Evolutionary conservation across 2,113 vertebrate species (phyloP), one percentile per base, ranked within the genome.

Genomic region (Periophthalmodon schlosseri): DNA sequence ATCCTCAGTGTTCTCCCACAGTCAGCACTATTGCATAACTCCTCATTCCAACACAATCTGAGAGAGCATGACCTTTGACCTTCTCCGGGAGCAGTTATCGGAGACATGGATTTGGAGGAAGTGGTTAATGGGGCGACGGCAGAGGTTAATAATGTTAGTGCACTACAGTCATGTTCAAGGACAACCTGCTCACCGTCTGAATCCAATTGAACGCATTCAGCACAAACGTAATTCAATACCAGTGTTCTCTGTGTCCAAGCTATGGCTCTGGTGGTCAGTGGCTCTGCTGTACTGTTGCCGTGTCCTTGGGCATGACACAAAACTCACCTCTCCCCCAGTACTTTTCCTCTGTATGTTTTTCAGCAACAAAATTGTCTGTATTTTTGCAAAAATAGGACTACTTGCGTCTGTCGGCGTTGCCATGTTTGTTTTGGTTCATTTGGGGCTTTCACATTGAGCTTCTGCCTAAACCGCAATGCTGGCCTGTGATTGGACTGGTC

Each of bases 111-210:
- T 78, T 78, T 78, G 33, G n/a, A 69, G 16, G 18, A 76, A 76
- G 69, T 39, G 67, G 56, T 70, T 80, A 75, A 76, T 50, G 46
- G 63, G 63, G 57, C 12, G 54, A 78, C 49, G 14, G 9, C 15
- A 46, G 64, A 77, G 74, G 76, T 75, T 82, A 82, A 82, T 77
- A 77, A 73, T 75, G 82, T 82, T 72, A 77, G 71, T 34, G 72
- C 69, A 54, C 52, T 69, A 23, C 60, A 79, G 60, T 58, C 72
- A 54, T 60, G 52, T 44, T 77, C 54, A 75, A 82, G 74, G 72
- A 73, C 71, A 54, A 77, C 73, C 69, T 66, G 39, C 68, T 74
- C 74, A 64, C 15, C 77, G 73, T 77, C 68, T 14, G 64, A 79
- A 79, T 75, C 70, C 54, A 77, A 77, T 49, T 73, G 50, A 73